phyloP scores from a whole-genome alignment of 2,888 invertebrate species.

The Drosophila antonietae region DNA sequence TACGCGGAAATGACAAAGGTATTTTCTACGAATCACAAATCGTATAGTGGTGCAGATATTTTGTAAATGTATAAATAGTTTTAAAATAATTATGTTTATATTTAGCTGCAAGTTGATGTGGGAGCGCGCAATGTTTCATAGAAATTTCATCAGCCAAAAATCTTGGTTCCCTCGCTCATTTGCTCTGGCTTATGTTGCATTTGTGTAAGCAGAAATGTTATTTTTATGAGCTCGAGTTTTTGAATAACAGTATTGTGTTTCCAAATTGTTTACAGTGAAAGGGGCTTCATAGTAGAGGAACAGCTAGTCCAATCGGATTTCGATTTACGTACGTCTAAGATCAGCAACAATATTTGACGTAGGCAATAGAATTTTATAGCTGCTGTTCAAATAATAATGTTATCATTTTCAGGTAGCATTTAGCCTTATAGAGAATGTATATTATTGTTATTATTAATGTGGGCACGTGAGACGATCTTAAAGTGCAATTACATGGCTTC shows the following conservation, averaged over 20 bases:
- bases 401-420: neutral
- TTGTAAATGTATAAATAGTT: neutral
- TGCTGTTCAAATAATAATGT: slow-evolving; percentile 9
- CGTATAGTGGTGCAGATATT: neutral
- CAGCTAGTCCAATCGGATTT: neutral
- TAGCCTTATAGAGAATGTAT: neutral
- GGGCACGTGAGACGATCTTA: slow-evolving; percentile 2
- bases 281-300: neutral
- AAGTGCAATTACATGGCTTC: neutral
- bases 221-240: neutral
- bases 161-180: neutral
- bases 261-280: slow-evolving; percentile 5
- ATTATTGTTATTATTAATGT: slow-evolving; percentile 14
- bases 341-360: neutral
- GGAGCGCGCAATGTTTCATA: slow-evolving; percentile 24
- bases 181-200: slow-evolving; percentile 16
- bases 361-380: slow-evolving; percentile 14
- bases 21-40: neutral
- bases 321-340: neutral
- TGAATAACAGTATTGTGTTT: slow-evolving; percentile 17
- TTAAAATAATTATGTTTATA: slow-evolving; percentile 27
- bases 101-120: slow-evolving; percentile 45
- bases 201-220: slow-evolving; percentile 19
- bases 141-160: slow-evolving; percentile 61
- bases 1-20: neutral